Percentiles rank a stretch among this genome's conserved stretches.
Evolutionary conservation across 2,888 invertebrate genomes (phyloP).

Genomic region (Oligia fasciuncula): DNA sequence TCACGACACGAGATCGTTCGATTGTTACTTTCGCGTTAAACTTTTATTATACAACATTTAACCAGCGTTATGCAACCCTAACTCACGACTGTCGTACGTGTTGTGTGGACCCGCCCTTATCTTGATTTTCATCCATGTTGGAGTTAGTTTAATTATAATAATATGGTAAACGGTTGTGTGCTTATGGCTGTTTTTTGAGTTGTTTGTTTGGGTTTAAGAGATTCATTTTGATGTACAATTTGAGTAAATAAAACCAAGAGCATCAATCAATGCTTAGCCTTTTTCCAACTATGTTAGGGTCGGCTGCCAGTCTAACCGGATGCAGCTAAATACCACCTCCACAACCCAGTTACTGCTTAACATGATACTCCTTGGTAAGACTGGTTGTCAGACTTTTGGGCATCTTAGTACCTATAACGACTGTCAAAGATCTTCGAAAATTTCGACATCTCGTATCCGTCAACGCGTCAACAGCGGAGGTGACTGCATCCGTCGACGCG

Average conservation of each 20-base stretch:
- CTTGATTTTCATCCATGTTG: conserved; percentile 64
- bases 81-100: conserved; percentile 76
- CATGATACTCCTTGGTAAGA: background rate
- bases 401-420: background rate
- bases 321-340: background rate
- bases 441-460: no score
- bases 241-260: background rate
- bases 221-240: background rate
- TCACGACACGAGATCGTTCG: conserved; percentile 78
- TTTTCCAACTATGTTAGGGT: background rate
- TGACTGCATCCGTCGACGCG: no score
- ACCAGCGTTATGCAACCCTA: conserved; percentile 70
- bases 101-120: conserved; percentile 72
- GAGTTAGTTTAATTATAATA: conserved; percentile 54
- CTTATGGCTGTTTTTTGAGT: conserved; percentile 12
- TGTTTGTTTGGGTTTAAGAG: background rate
- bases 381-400: background rate
- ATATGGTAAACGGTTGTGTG: conserved; percentile 44
- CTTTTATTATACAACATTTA: conserved; percentile 80
- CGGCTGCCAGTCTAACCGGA: background rate
- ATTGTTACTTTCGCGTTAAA: conserved; percentile 78
- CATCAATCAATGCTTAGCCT: background rate
- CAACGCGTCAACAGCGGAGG: no score
- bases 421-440: no score
- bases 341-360: background rate